A percentile compares a stretch with the other conserved stretches of the same genome.
These are phyloP conservation scores for Phymastichus coffea DNA, from an alignment of 1,140 invertebrate genomes.

Conservation along the genomic window DNA sequence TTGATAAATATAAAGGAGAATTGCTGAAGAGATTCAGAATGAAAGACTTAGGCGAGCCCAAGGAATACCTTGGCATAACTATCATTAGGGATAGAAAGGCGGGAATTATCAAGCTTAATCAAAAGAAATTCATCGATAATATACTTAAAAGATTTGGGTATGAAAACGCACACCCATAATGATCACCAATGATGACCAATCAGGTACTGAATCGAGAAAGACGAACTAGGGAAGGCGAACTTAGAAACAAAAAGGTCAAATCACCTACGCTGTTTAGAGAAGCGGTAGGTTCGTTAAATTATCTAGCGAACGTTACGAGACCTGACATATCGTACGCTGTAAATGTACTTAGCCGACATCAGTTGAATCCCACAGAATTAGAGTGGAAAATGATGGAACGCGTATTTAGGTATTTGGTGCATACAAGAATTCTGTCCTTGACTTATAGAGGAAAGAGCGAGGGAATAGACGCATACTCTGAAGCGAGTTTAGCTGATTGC, in stretches of 20 bases:
- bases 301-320: constrained; percentile 47
- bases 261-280: too few relatives aligned
- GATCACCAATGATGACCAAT: neutral
- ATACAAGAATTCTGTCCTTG: constrained; percentile 8
- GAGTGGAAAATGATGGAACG: constrained; percentile 22
- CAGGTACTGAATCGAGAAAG: neutral
- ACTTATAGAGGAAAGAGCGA: neutral
- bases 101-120: neutral
- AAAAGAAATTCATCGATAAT: neutral
- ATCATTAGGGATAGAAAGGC: neutral
- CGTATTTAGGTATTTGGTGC: too few relatives aligned
- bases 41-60: constrained; percentile 2
- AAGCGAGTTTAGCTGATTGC: constrained; percentile 19
- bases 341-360: constrained; percentile 24
- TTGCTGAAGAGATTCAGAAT: neutral
- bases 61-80: neutral
- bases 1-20: neutral
- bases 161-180: neutral
- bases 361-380: constrained; percentile 9
- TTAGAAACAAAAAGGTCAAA: too few relatives aligned
- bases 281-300: constrained; percentile 46
- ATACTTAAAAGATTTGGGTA: constrained; percentile 1
- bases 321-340: constrained; percentile 52
- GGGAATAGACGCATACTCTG: constrained; percentile 2
- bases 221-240: neutral